Evolutionary conservation across 2,888 invertebrate species (phyloP).

Genomic region (Lasioglossum pauxillum): DNA sequence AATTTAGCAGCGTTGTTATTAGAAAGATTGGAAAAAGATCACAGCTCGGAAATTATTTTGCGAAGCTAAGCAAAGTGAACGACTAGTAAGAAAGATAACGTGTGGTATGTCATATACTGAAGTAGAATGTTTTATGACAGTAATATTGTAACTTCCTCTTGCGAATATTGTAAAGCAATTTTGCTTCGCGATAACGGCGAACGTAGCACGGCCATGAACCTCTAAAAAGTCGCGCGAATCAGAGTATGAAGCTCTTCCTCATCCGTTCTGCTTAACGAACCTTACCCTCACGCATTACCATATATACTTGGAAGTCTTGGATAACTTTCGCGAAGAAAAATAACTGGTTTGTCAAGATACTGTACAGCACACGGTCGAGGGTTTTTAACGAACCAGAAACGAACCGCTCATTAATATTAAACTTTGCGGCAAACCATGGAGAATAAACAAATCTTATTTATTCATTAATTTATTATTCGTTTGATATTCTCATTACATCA

Average conservation of each 20-base stretch:
- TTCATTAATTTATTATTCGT: not conserved
- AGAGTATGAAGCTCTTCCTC: slow-evolving; percentile 5
- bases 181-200: slow-evolving; percentile 7
- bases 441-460: not conserved
- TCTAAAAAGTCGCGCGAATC: slow-evolving; percentile 1
- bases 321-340: slow-evolving; percentile 8
- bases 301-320: not conserved
- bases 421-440: not conserved
- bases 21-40: too few species aligned
- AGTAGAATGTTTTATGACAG: not conserved
- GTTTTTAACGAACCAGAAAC: not conserved
- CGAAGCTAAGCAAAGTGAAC: not conserved
- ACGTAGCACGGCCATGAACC: not conserved
- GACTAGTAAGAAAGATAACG: not conserved
- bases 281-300: not conserved
- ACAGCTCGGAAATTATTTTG: too few species aligned
- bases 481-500: not conserved
- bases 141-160: not conserved
- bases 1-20: too few species aligned
- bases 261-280: slow-evolving; percentile 1
- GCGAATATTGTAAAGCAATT: not conserved
- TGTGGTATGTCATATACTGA: not conserved
- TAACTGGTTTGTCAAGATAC: not conserved
- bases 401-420: not conserved
- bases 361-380: not conserved